Base-by-base conservation (phyloP, 2,113 vertebrate genomes). In the Albula glossodonta region DNA sequence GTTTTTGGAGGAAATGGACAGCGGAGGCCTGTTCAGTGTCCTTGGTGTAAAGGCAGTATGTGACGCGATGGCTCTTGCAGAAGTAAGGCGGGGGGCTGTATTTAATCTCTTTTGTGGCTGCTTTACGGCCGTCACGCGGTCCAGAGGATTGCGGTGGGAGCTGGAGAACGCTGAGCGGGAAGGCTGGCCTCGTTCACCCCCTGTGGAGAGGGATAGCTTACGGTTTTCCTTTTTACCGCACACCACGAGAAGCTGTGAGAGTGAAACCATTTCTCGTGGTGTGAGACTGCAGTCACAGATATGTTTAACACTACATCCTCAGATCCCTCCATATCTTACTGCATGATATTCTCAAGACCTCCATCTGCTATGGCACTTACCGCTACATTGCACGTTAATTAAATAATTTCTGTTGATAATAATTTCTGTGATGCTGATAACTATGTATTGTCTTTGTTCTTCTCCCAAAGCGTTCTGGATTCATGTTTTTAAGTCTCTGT, bases 51-150 rank as follows among this genome's bases (percentile, higher is more conserved):
- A 81, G 57, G 53, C 31, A 66, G 83, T 57, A 78, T 81, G 31
- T 66, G 80, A 13, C 78, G n/a, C 10, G 84, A 78, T 56, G 10
- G 81, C 63, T 77, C 41, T 17, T 31, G 51, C 17, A 83, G 52
- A 79, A 79, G 57, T 51, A 81, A 79, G 85, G 17, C 86, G 83
- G 52, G 25, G 66, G 80, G 80, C 53, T 57, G 77, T 83, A 25
- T 86, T 87, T 81, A 70, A 87, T 84, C 80, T 84, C 56, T 52
- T 52, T 88, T 85, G 84, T 85, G 78, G 77, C 80, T 84, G 50
- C 49, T 52, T 88, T 85, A 85, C 83, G 78, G 77, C 53, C 79
- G 80, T 87, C 74, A 81, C 56, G 78, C 51, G 50, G 85, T 84
- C 84, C 80, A 87, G 80, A 83, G 83, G 74, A 87, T 49, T 84